Evolutionary conservation across 2,888 invertebrate species (phyloP), one percentile per base, ranked within the genome.

Genomic region (Lacanobia oleracea): DNA sequence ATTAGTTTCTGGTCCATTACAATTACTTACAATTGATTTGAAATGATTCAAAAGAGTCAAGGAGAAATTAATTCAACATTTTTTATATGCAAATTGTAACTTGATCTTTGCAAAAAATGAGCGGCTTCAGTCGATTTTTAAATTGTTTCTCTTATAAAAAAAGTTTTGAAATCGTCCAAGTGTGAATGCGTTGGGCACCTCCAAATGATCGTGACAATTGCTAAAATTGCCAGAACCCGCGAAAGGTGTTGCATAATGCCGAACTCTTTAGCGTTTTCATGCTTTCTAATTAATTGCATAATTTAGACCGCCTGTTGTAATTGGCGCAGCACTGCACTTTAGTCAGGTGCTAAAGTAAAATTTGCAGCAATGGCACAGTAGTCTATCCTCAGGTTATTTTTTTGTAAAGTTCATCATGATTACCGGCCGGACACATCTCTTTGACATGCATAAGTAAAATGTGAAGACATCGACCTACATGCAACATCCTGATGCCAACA

Each of bases 241-340:
- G 77, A 82, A 83, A 81, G 79, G 61, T 66, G 64, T 88, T 88
- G 66, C 72, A 79, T 85, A 86, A 87, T 69, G 60, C 57, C 67
- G 33, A 69, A 82, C 74, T 76, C 78, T 79, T 77, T 75, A 72
- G 69, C 70, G 68, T 84, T 89, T 90, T 87, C 83, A 88, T 88
- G 88, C 91, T 91, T 91, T 91, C 91, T 88, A 89, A 88, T 90
- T 87, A 87, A 88, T 89, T 89, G 82, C 84, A 83, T 83, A 85
- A 86, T 88, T 75, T 83, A 69, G 48, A 64, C 48, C 63, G 65
- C 62, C 61, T 67, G 68, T 51, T 69, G 48, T 77, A 80, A 82
- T 82, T 81, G 75, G 68, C 66, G 62, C 71, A 67, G 45, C 63
- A 71, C 57, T 75, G 70, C 68, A 68, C 59, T 69, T 72, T 51